Evolutionary conservation across 2,797 vertebrate genomes (phyloP).

Genomic region (Anabas testudineus): DNA sequence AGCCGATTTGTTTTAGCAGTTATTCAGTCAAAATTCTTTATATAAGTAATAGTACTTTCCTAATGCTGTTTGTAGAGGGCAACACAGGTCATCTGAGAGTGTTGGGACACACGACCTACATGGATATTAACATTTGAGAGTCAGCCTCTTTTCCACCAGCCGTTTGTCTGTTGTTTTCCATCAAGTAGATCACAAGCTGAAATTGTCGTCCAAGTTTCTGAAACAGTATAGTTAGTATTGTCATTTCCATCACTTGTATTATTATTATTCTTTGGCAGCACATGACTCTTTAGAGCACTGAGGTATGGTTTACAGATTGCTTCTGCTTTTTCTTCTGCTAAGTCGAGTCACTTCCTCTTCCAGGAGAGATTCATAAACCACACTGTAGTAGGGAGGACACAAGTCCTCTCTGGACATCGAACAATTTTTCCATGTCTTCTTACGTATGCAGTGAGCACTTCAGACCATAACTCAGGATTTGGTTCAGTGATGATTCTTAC

Average conservation of each 20-base stretch:
- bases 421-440: accelerated
- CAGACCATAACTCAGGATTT: no score
- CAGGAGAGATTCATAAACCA: slow-evolving; percentile 33
- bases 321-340: background rate
- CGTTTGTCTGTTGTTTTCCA: background rate
- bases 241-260: accelerated
- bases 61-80: no score
- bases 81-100: no score
- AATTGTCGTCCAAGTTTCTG: slow-evolving; percentile 1
- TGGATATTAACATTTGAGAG: no score
- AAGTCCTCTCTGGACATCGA: accelerated
- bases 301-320: background rate
- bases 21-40: no score
- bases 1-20: no score
- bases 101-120: no score
- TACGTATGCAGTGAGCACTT: accelerated
- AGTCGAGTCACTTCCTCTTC: slow-evolving; percentile 3
- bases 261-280: background rate
- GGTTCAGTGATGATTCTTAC: no score
- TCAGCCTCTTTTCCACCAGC: no score
- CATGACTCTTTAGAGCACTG: accelerated
- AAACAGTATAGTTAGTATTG: background rate
- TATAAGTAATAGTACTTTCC: no score
- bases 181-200: background rate
- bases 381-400: slow-evolving; percentile 5